phyloP scores from a whole-genome alignment of 2,113 vertebrate species.

The Platichthys stellatus region DNA sequence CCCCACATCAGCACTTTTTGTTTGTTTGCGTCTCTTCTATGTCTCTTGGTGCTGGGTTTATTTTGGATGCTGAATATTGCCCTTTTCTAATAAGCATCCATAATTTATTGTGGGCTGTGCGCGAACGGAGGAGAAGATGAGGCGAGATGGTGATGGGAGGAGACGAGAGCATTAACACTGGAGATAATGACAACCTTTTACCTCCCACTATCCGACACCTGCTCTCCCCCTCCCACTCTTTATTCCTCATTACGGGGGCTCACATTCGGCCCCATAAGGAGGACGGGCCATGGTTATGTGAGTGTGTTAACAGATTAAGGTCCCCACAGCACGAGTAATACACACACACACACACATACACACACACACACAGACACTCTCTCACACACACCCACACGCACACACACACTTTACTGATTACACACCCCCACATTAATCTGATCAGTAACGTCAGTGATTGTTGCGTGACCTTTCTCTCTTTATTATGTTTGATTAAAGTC shows the following conservation, averaged over 20 bases:
- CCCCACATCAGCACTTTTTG: not conserved
- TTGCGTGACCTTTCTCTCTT: constrained; percentile 40
- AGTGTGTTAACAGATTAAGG: not conserved
- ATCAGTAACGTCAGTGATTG: constrained; percentile 34
- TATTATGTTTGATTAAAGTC: constrained; percentile 47
- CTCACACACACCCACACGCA: not conserved
- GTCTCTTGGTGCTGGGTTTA: constrained; percentile 59
- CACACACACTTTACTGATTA: not conserved
- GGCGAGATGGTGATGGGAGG: constrained; percentile 52
- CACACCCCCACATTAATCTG: constrained; percentile 17
- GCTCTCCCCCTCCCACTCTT: constrained; percentile 39
- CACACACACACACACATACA: not conserved
- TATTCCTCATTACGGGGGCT: constrained; percentile 36
- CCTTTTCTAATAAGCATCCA: constrained; percentile 85
- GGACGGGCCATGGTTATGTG: not conserved
- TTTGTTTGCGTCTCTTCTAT: not conserved
- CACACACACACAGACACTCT: not conserved
- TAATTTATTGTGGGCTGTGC: constrained; percentile 80
- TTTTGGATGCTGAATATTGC: constrained; percentile 82
- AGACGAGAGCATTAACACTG: constrained; percentile 65
- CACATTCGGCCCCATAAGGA: not conserved
- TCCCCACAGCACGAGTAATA: not conserved
- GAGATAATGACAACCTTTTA: constrained; percentile 63
- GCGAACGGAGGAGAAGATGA: constrained; percentile 41
- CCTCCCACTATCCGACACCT: constrained; percentile 63